phyloP scores from a whole-genome alignment of 1,140 invertebrate genomes.

The Brachionus paranguensis region DNA sequence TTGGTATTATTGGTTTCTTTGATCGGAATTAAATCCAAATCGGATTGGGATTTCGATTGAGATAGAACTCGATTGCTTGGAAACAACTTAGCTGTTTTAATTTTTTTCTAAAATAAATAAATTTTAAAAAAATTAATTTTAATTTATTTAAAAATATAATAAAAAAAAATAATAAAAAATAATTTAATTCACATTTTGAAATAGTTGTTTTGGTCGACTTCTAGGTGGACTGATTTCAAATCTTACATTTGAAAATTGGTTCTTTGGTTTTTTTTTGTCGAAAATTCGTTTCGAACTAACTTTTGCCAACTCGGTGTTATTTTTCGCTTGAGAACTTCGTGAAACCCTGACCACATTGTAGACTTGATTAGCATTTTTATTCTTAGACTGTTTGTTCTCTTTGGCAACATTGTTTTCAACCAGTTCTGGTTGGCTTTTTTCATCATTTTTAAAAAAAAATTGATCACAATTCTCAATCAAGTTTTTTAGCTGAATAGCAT shows the following conservation, averaged over 20 bases:
- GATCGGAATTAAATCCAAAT: neutral
- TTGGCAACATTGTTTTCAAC: neutral
- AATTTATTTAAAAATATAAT: no score
- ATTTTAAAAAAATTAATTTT: neutral
- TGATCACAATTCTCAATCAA: neutral
- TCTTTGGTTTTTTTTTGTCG: constrained; percentile 3
- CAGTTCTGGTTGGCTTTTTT: neutral
- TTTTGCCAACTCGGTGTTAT: neutral
- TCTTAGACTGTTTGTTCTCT: neutral
- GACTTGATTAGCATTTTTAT: neutral
- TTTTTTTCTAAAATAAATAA: neutral
- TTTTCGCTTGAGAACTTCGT: neutral
- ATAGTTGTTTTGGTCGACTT: neutral
- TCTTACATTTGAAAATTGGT: neutral
- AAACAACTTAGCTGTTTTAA: neutral
- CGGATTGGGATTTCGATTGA: neutral
- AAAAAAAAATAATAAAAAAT: no score
- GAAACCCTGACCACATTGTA: neutral
- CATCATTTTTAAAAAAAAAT: neutral
- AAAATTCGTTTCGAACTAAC: constrained; percentile 2
- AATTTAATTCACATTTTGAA: neutral
- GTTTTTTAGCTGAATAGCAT: neutral
- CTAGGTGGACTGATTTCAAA: constrained; percentile 13
- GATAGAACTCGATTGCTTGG: neutral
- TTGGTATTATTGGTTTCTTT: neutral